phyloP scores from a whole-genome alignment of 2,888 invertebrate species.

The Cephus runcator region DNA sequence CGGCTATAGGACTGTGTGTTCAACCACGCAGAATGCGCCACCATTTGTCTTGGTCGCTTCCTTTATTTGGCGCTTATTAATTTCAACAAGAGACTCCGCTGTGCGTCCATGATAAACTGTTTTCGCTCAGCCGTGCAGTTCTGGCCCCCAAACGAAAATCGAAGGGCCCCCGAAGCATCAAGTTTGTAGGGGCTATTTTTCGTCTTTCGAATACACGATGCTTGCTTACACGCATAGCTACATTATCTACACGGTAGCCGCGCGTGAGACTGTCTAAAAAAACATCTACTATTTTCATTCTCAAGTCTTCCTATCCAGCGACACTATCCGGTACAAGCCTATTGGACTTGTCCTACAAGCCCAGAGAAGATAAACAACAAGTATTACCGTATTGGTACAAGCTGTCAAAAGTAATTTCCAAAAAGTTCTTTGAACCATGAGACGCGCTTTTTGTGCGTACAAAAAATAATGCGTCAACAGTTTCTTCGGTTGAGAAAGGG shows the following conservation, averaged over 20 bases:
- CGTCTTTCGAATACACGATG: background rate
- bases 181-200: background rate
- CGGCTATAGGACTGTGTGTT: background rate
- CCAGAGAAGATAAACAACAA: background rate
- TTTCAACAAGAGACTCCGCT: slow-evolving; percentile 44
- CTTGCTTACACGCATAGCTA: background rate
- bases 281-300: background rate
- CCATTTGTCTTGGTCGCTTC: slow-evolving; percentile 47
- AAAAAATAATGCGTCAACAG: background rate
- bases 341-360: background rate
- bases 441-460: background rate
- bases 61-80: slow-evolving; percentile 52
- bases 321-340: background rate
- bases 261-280: background rate
- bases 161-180: background rate
- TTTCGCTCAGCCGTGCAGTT: slow-evolving; percentile 15
- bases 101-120: slow-evolving; percentile 33
- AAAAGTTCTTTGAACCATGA: background rate
- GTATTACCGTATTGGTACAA: background rate
- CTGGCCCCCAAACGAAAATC: slow-evolving; percentile 4
- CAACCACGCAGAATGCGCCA: slow-evolving; percentile 38
- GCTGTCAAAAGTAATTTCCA: background rate
- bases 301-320: background rate
- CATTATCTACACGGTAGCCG: background rate
- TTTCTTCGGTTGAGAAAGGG: background rate